Conservation (phyloP, 2,888 invertebrate species). For the Dendrolimus houi region DNA sequence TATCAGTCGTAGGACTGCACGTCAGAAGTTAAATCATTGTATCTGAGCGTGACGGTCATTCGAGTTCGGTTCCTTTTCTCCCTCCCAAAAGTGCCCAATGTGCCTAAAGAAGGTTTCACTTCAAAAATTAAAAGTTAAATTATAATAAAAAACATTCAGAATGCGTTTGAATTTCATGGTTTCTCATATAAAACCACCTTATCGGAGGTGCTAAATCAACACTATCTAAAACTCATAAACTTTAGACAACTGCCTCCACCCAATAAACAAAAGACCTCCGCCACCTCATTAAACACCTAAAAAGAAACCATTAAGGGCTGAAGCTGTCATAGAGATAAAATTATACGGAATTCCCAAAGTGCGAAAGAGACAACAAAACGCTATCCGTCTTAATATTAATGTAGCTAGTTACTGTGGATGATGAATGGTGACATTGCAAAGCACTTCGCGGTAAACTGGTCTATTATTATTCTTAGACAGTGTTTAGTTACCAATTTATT, state of each 20-base stretch:
- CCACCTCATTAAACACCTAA: background rate
- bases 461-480: slow-evolving; percentile 57
- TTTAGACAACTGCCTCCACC: background rate
- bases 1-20: too few species aligned
- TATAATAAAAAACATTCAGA: too few species aligned
- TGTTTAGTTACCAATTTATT: slow-evolving; percentile 33
- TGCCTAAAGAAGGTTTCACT: too few species aligned
- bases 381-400: slow-evolving; percentile 64
- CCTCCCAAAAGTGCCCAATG: too few species aligned
- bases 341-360: background rate
- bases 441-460: slow-evolving; percentile 64
- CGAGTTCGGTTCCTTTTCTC: too few species aligned
- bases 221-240: background rate
- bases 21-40: too few species aligned
- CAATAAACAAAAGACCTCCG: background rate
- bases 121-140: too few species aligned
- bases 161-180: too few species aligned
- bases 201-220: background rate
- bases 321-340: background rate
- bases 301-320: background rate
- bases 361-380: slow-evolving; percentile 16
- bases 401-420: slow-evolving; percentile 50
- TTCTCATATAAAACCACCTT: too few species aligned
- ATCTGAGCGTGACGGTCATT: too few species aligned
- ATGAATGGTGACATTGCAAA: slow-evolving; percentile 70